Evolutionary conservation across 2,888 invertebrate species (phyloP).

Genomic region (Torymus texanus): DNA sequence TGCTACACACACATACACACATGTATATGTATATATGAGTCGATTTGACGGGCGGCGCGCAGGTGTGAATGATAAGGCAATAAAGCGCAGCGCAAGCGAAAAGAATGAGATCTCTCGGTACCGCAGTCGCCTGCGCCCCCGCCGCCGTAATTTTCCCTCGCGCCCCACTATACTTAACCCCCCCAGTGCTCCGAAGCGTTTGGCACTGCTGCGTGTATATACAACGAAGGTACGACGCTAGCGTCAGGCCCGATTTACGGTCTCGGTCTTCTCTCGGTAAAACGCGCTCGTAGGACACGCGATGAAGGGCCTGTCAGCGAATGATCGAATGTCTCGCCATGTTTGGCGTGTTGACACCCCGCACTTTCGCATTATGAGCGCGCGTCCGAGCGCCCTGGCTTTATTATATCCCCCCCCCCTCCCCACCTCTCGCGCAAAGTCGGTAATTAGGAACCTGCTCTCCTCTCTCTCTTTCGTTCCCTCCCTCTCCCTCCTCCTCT

Average conservation of each 20-base stretch:
- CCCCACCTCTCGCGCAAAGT: background rate
- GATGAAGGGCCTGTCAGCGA: conserved; percentile 27
- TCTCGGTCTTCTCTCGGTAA: background rate
- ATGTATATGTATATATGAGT: background rate
- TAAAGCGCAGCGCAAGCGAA: conserved; percentile 1
- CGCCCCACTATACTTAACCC: conserved; percentile 23
- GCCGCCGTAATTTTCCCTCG: conserved; percentile 30
- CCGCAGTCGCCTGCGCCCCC: background rate
- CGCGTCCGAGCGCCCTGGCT: background rate
- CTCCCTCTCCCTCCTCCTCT: too few species aligned
- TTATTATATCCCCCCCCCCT: conserved; percentile 4
- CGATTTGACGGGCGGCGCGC: conserved; percentile 3
- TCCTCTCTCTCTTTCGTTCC: background rate
- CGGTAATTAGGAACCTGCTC: conserved; percentile 34
- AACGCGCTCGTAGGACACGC: background rate
- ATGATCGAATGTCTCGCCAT: conserved; percentile 36
- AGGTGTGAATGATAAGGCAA: conserved; percentile 45
- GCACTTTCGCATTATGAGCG: conserved; percentile 42
- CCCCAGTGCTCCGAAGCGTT: background rate
- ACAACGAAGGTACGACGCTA: background rate
- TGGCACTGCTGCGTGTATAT: background rate
- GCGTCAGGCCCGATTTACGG: conserved; percentile 12
- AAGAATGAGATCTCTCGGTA: conserved; percentile 8
- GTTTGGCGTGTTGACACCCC: conserved; percentile 40
- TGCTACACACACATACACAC: too few species aligned